Evolutionary conservation across 2,113 vertebrate species (phyloP), one percentile per base, ranked within the genome.

Genomic region (Microcebus murinus): DNA sequence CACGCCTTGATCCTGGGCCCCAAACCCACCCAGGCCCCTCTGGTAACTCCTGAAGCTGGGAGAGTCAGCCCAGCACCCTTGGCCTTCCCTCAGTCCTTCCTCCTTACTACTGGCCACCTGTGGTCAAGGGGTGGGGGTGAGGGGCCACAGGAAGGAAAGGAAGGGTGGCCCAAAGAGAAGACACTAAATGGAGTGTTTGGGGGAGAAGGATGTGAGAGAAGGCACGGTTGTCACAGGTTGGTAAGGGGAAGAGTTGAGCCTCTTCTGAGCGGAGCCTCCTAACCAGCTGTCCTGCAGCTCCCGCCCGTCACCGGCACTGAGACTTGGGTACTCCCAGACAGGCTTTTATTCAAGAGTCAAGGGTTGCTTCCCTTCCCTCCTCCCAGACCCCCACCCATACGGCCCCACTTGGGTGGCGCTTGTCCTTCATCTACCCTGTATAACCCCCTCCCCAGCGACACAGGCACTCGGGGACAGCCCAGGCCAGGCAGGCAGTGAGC

Each of bases 301-400:
- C 17, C 0, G 0, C 10, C 73, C 59, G 12, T 82, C 3, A 2
- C 29, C 67, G 71, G 73, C 74, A 92, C 1, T 0, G 52, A 90
- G 25, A 77, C 88, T 5, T 3, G 8, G 20, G 31, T 20, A 9
- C 70, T 85, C 59, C 55, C 31, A 87, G 25, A 68, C 71, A 81
- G 71, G 27, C 84, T 81, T 97, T 97, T 97, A 97, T 97, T 98
- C 70, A 31, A 71, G 74, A 95, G 59, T 74, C 27, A 57, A 42
- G 59, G 52, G 50, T 18, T 36, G 27, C 80, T 52, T 91, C 29
- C 82, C 18, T 70, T 31, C 20, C 73, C 14, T n/a, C 13, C 34
- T 73, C 63, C 90, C 70, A 57, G 48, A 23, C 7, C 55, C 55
- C 48, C 18, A 39, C 59, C 59, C 39, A 17, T 3, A 71, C 89